These are phyloP conservation scores for Myodes glareolus DNA, from an alignment of 2,113 vertebrate genomes.

Conservation along the genomic window DNA sequence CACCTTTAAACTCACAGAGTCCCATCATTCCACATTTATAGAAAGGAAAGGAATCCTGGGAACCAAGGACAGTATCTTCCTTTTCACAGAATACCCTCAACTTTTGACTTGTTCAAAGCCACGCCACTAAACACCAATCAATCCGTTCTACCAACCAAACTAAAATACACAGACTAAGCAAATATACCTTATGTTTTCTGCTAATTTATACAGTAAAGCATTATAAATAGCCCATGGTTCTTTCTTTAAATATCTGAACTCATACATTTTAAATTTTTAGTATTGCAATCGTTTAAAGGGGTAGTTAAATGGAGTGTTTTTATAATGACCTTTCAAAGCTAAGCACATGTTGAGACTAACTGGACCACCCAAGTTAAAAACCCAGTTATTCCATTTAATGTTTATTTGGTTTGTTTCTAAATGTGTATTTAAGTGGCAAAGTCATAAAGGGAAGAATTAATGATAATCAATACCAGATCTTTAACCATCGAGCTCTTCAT, in stretches of 20 bases:
- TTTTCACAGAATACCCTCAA: background rate
- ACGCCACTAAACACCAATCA: background rate
- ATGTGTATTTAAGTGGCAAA: constrained; percentile 79
- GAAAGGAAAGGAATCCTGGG: background rate
- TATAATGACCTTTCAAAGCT: constrained; percentile 74
- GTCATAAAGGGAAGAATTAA: constrained; percentile 80
- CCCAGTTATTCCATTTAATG: constrained; percentile 75
- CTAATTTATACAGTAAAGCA: constrained; percentile 22
- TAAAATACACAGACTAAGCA: background rate
- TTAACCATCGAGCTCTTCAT: constrained; percentile 50
- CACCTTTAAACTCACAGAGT: constrained; percentile 13
- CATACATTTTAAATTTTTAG: constrained; percentile 38
- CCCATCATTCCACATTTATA: background rate
- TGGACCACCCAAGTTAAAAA: constrained; percentile 81
- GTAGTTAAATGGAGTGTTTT: constrained; percentile 68
- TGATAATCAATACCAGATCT: constrained; percentile 83
- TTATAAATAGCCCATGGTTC: constrained; percentile 47
- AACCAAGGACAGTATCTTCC: background rate
- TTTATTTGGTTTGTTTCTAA: constrained; percentile 83
- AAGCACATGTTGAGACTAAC: constrained; percentile 78
- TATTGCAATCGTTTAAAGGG: constrained; percentile 64
- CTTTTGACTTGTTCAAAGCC: background rate
- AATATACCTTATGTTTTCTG: constrained; percentile 17
- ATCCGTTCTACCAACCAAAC: background rate
- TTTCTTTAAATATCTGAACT: constrained; percentile 56